Percentiles rank a stretch among this genome's conserved stretches.
Evolutionary conservation across 2,797 vertebrate species (phyloP).

Genomic region (Bufotes viridis): DNA sequence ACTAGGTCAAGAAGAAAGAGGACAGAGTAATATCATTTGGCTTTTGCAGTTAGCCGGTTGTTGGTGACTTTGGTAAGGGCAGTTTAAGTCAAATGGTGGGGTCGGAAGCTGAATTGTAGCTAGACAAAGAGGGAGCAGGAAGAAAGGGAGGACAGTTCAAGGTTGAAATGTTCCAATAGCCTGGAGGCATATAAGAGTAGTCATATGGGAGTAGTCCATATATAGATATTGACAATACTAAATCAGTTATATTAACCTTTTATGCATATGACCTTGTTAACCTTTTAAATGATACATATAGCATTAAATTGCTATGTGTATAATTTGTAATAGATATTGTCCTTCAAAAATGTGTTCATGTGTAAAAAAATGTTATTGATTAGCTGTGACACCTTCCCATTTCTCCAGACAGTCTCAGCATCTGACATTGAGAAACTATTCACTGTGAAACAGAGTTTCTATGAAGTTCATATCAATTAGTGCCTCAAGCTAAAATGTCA

Average conservation of each 20-base stretch:
- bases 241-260: not conserved
- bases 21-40: too few species aligned
- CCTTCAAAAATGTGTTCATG: constrained; percentile 29
- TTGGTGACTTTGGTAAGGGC: too few species aligned
- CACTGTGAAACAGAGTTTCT: constrained; percentile 37
- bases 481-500: constrained; percentile 43
- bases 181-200: too few species aligned
- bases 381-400: constrained; percentile 22
- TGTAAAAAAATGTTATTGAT: constrained; percentile 20
- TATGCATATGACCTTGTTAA: not conserved
- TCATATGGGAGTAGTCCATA: too few species aligned
- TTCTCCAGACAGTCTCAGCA: not conserved
- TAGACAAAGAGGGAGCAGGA: too few species aligned
- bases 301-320: not conserved
- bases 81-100: too few species aligned
- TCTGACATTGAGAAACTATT: constrained; percentile 35
- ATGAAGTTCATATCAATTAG: constrained; percentile 27
- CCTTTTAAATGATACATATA: too few species aligned
- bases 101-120: too few species aligned
- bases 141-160: too few species aligned
- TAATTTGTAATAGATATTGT: not conserved
- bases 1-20: too few species aligned
- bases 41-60: too few species aligned
- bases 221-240: not conserved
- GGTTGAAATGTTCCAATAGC: too few species aligned